Evolutionary conservation across 2,888 invertebrate species (phyloP), one percentile per base, ranked within the genome.

Genomic region (Mantis religiosa): DNA sequence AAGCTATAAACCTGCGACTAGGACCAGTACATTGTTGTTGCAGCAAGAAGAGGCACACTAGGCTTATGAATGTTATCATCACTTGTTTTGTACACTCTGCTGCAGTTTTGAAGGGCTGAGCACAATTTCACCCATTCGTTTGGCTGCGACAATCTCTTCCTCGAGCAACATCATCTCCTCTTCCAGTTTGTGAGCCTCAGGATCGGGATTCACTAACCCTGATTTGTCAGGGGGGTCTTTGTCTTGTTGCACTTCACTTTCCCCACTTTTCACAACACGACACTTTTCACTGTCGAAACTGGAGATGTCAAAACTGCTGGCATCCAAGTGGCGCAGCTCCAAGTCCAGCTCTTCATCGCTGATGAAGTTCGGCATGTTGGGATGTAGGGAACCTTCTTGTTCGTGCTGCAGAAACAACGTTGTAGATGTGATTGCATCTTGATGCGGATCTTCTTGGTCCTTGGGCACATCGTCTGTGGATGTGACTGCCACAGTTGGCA

Each of bases 91-190:
- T 83, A 15, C 34, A 84, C 82, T 41, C 93, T 94, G 94, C 92
- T 94, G 94, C 92, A 95, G 93, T 92, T 95, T 95, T 90, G 95
- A 94, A 91, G 95, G 95, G 92, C 95, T 95, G 91, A 95, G 94
- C 90, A 95, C 95, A 90, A 95, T 95, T 91, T 95, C 95, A 92
- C 93, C 93, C 91, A 88, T 28, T 87, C 71, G 85, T 54, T 47
- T 87, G 41, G 87, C 54, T 87, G 90, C 81, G 41, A 91, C 89
- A 30, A 91, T 90, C 89, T 91, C 92, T 87, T 92, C 91, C 41
- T 92, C 92, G 91, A 93, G 92, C 88, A 93, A 91, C 87, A 93
- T 93, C 85, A 93, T 83, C 92, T 92, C 93, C 88, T 93, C 93
- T 81, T 91, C 91, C 7, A 90, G 86, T 86, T 87, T 85, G 82